Conservation (phyloP, 2,797 vertebrate genomes). For the Buphagus erythrorhynchus region DNA sequence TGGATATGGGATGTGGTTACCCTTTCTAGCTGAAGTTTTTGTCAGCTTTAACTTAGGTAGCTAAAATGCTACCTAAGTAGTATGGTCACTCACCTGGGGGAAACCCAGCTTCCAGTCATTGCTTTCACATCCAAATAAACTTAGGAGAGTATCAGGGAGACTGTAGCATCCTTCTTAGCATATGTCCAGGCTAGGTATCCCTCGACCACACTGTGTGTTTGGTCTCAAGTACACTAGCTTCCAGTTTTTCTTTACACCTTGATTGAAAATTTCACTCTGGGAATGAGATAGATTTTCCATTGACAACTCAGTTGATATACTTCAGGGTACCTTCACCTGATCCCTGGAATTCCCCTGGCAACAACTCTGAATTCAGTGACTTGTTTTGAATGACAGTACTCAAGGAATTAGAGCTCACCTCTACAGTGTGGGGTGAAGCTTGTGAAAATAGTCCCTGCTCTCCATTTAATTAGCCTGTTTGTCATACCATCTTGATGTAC, state of each 20-base stretch:
- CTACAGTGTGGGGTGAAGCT: neutral
- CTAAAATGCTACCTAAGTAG: neutral
- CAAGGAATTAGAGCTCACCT: neutral
- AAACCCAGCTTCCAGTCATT: neutral
- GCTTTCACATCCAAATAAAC: neutral
- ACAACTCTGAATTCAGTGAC: neutral
- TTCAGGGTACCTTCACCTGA: neutral
- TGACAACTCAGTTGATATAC: neutral
- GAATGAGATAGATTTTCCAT: neutral
- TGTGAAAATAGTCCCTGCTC: neutral
- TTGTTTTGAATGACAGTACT: neutral
- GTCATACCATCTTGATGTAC: neutral
- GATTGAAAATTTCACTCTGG: neutral
- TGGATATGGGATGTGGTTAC: neutral
- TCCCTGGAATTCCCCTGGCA: neutral
- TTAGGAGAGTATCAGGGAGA: neutral
- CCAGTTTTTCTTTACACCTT: neutral
- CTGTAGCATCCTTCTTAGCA: neutral
- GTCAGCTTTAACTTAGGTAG: neutral
- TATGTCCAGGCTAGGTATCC: neutral
- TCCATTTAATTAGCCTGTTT: conserved; percentile 4
- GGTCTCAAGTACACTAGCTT: neutral
- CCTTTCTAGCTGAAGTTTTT: neutral
- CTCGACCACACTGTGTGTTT: fast-evolving
- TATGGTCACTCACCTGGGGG: neutral